These are phyloP conservation scores for Chiridota heheva DNA, from an alignment of 35 echinoderm and acorn worm genomes.

Conservation along the genomic window DNA sequence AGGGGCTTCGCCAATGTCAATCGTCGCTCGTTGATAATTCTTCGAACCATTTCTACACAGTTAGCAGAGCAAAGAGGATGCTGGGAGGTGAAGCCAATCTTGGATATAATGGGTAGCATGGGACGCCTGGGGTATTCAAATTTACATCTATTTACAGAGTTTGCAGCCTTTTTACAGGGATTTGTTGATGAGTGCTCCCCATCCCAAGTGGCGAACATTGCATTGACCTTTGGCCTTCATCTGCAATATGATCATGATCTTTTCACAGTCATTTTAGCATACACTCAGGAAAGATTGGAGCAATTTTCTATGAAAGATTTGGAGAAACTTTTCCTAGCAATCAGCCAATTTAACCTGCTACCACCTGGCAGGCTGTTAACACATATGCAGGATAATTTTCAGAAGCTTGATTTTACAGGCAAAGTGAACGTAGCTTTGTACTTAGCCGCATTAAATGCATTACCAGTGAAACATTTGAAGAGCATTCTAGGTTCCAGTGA, in stretches of 20 bases:
- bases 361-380: constrained; percentile 21
- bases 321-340: constrained; percentile 22
- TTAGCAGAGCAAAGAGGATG: constrained; percentile 38
- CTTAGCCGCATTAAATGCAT: constrained; percentile 15
- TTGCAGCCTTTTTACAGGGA: constrained; percentile 46
- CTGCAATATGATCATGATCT: constrained; percentile 29
- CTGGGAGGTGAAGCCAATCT: constrained; percentile 48
- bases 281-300: neutral
- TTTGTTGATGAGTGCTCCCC: constrained; percentile 23
- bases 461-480: constrained; percentile 4
- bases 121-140: constrained; percentile 45
- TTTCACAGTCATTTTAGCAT: neutral
- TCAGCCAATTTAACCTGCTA: constrained; percentile 20
- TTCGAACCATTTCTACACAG: constrained; percentile 50
- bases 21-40: constrained; percentile 22
- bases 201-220: constrained; percentile 21
- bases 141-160: constrained; percentile 28
- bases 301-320: constrained; percentile 25
- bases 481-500: too few species aligned
- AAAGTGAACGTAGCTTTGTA: constrained; percentile 25
- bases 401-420: neutral
- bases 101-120: constrained; percentile 39
- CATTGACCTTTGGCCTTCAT: constrained; percentile 36
- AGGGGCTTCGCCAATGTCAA: constrained; percentile 11
- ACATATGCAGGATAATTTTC: constrained; percentile 8